Evolutionary conservation across 92 coral and sea anemone genomes (phyloP).

Genomic region (Phenganax subtilis): DNA sequence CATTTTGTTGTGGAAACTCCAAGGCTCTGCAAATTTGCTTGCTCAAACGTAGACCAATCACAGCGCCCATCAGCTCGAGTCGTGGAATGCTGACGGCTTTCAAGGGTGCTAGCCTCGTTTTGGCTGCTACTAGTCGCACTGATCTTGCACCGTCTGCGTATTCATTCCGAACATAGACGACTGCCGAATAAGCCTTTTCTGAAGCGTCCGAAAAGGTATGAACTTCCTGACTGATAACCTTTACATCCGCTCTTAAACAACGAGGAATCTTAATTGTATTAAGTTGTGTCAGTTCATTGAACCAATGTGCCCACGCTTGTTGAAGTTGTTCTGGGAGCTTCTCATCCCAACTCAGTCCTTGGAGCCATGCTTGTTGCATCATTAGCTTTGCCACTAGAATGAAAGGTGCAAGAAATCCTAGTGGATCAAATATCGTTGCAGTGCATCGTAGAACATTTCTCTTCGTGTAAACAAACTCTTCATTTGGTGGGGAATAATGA

Average conservation of each 20-base stretch:
- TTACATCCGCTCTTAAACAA: constrained; percentile 30
- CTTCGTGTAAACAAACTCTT: constrained; percentile 47
- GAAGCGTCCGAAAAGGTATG: constrained; percentile 57
- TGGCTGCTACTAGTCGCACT: constrained; percentile 46
- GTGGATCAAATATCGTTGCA: constrained; percentile 43
- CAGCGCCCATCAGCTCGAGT: constrained; percentile 60
- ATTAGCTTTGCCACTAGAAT: constrained; percentile 34
- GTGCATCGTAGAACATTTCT: constrained; percentile 48
- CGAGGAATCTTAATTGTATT: constrained; percentile 35
- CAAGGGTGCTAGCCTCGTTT: constrained; percentile 58
- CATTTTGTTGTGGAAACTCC: constrained; percentile 33
- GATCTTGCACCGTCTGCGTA: constrained; percentile 31
- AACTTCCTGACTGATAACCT: constrained; percentile 9
- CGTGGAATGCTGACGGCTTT: constrained; percentile 58
- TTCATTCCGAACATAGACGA: constrained; percentile 35
- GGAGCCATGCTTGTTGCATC: constrained; percentile 44
- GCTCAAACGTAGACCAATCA: constrained; percentile 51
- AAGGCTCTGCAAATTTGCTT: constrained; percentile 50
- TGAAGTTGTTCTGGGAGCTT: constrained; percentile 19
- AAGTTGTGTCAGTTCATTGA: constrained; percentile 25
- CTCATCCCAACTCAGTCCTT: constrained; percentile 37
- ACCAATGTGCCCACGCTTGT: constrained; percentile 29
- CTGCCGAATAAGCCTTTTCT: constrained; percentile 55
- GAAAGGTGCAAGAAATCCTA: constrained; percentile 39
- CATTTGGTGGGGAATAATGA: constrained; percentile 34